Evolutionary conservation across 2,888 invertebrate genomes (phyloP).

Genomic region (Rhagonycha lutea): DNA sequence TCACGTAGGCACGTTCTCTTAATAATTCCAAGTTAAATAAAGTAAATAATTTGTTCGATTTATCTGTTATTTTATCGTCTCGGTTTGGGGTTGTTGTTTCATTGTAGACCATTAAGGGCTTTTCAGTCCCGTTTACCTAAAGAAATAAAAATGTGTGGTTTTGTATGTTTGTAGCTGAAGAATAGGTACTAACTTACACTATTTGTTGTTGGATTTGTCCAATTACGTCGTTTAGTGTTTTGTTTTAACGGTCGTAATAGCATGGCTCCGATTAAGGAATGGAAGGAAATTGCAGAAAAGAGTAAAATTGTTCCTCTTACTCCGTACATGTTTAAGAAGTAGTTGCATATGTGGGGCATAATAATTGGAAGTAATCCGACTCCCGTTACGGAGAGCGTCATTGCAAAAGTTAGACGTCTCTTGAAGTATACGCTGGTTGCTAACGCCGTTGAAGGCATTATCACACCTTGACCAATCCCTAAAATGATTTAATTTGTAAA

Average conservation of each 20-base stretch:
- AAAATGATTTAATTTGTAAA: conserved; percentile 25
- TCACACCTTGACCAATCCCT: conserved; percentile 57
- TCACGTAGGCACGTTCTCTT: conserved; percentile 45
- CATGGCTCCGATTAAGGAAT: conserved; percentile 55
- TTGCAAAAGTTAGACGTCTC: conserved; percentile 56
- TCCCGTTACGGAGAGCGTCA: conserved; percentile 56
- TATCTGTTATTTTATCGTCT: conserved; percentile 24
- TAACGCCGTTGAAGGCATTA: conserved; percentile 55
- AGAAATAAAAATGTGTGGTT: conserved; percentile 6
- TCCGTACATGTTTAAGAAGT: conserved; percentile 50
- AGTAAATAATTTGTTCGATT: conserved; percentile 39
- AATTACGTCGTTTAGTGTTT: background rate
- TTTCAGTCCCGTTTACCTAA: conserved; percentile 27
- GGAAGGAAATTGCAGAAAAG: conserved; percentile 55
- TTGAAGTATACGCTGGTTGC: conserved; percentile 59
- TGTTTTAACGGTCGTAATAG: conserved; percentile 53
- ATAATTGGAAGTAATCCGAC: conserved; percentile 57
- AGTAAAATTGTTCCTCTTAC: conserved; percentile 56
- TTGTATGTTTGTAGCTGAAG: background rate
- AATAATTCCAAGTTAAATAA: conserved; percentile 49
- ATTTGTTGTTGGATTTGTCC: background rate
- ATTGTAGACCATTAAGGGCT: conserved; percentile 37
- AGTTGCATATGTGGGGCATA: conserved; percentile 56
- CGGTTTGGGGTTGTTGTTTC: conserved; percentile 42
- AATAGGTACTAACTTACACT: too few relatives aligned